Evolutionary conservation across 2,113 vertebrate genomes (phyloP).

Genomic region (Toxotes jaculatrix): DNA sequence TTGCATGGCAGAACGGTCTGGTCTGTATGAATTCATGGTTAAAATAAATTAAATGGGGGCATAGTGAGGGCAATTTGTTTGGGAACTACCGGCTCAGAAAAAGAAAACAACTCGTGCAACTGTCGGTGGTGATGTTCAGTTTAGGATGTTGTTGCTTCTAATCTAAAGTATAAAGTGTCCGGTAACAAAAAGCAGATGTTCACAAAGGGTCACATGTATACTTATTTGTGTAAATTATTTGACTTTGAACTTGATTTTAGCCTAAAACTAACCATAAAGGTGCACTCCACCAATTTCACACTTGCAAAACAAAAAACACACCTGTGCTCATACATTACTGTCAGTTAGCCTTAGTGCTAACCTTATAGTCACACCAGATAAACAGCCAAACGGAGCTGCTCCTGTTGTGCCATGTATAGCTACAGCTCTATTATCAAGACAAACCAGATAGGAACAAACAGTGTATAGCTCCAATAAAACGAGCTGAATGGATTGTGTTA

Average conservation of each 20-base stretch:
- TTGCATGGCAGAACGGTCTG: constrained; percentile 2
- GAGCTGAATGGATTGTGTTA: too few species aligned
- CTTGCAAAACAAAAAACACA: too few species aligned
- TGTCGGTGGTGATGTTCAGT: background rate
- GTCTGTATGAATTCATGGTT: constrained; percentile 26
- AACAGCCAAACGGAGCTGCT: too few species aligned
- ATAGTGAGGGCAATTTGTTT: background rate
- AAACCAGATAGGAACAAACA: too few species aligned
- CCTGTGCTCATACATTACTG: too few species aligned
- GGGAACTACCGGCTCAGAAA: background rate
- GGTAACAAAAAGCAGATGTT: background rate
- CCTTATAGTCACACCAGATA: too few species aligned
- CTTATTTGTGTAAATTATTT: background rate
- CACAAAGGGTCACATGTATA: background rate
- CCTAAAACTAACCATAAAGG: background rate
- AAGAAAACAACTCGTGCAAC: background rate
- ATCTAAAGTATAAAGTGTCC: background rate
- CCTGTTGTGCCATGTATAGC: too few species aligned
- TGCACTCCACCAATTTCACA: background rate
- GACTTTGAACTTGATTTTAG: background rate
- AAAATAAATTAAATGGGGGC: constrained; percentile 52
- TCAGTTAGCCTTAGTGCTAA: too few species aligned
- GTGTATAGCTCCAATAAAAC: too few species aligned
- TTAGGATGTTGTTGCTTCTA: background rate
- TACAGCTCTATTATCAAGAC: too few species aligned